Conservation (phyloP, 2,888 invertebrate genomes). For the Mesochorus sp. region DNA sequence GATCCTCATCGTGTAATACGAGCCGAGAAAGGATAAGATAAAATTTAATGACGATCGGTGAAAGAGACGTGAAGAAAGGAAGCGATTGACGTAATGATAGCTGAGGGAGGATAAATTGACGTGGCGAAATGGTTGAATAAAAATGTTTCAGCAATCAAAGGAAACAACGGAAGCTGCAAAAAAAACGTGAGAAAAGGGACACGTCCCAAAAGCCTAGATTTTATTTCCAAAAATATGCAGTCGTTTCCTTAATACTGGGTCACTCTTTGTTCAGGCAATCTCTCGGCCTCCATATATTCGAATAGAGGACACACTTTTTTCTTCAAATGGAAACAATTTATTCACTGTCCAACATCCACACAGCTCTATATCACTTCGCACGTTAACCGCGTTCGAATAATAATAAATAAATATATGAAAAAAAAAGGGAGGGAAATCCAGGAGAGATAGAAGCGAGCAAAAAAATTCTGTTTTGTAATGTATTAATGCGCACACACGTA, state of each 20-base stretch:
- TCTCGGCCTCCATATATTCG: background rate
- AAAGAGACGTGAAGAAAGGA: background rate
- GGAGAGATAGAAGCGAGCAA: no score
- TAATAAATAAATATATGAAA: background rate
- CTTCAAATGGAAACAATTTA: background rate
- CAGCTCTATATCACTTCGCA: background rate
- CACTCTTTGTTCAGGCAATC: constrained; percentile 10
- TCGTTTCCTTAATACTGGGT: constrained; percentile 1
- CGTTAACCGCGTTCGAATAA: background rate
- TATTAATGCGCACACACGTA: background rate
- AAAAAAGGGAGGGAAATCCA: no score
- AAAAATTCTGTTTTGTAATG: constrained; percentile 1
- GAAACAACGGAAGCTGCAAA: background rate
- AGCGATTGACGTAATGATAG: background rate
- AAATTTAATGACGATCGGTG: constrained; percentile 20
- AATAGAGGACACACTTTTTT: background rate
- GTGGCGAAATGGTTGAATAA: background rate
- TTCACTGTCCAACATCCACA: background rate
- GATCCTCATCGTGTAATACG: constrained; percentile 26
- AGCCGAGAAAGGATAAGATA: background rate
- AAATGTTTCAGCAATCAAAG: no score
- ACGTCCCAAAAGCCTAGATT: no score
- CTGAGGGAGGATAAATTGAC: background rate
- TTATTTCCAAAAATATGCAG: no score
- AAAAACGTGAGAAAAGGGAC: no score